Evolutionary conservation across 2,888 invertebrate genomes (phyloP).

Genomic region (Homarus gammarus): DNA sequence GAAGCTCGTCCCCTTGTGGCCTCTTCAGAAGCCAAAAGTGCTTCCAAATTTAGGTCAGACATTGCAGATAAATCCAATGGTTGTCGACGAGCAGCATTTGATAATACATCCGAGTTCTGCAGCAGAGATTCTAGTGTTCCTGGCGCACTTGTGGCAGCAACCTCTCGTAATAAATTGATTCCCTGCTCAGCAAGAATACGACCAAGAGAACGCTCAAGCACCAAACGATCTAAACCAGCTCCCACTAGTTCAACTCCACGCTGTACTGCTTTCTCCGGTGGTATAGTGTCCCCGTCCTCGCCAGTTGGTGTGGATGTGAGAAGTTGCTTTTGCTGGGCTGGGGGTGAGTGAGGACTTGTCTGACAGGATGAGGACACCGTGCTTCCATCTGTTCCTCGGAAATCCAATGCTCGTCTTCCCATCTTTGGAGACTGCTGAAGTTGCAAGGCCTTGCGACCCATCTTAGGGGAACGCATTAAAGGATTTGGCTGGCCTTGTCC

Average conservation of each 20-base stretch:
- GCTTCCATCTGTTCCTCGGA: constrained; percentile 76
- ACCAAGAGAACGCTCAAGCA: constrained; percentile 85
- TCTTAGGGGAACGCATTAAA: constrained; percentile 83
- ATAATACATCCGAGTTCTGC: constrained; percentile 60
- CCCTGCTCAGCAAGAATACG: constrained; percentile 81
- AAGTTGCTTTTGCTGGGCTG: constrained; percentile 45
- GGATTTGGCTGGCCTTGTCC: constrained; percentile 78
- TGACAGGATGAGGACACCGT: constrained; percentile 60
- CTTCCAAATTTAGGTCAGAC: constrained; percentile 76
- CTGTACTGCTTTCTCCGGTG: constrained; percentile 57
- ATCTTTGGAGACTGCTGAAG: constrained; percentile 83
- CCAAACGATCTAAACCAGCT: constrained; percentile 76
- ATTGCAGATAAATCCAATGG: constrained; percentile 75
- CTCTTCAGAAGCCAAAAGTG: constrained; percentile 63
- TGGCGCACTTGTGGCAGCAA: constrained; percentile 60
- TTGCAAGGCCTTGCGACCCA: constrained; percentile 81
- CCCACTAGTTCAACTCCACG: constrained; percentile 70
- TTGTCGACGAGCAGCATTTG: constrained; percentile 57
- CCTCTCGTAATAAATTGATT: constrained; percentile 79
- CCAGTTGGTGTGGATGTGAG: constrained; percentile 60
- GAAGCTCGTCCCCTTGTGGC: constrained; percentile 51
- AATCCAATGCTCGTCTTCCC: constrained; percentile 81
- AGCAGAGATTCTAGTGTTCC: constrained; percentile 72
- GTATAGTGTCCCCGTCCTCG: constrained; percentile 32
- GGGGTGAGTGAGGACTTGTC: constrained; percentile 57